Conservation (phyloP, 2,888 invertebrate species). For the Tetheella fluctuosa region DNA sequence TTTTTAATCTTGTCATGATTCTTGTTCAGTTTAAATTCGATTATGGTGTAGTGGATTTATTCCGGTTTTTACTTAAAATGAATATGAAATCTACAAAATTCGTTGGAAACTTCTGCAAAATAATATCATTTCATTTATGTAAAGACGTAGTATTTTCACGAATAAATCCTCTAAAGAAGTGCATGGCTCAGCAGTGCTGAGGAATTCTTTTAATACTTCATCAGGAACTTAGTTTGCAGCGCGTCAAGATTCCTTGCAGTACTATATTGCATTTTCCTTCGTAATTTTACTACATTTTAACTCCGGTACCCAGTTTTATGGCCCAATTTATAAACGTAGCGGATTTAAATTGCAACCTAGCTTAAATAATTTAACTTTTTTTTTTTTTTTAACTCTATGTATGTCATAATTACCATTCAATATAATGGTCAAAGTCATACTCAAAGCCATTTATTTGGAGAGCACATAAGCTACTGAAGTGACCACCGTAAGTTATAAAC, state of each 20-base stretch:
- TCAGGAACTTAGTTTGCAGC: slow-evolving; percentile 31
- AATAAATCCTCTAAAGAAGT: slow-evolving; percentile 34
- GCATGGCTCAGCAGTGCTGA: slow-evolving; percentile 32
- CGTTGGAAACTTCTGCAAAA: background rate
- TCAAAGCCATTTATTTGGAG: no score
- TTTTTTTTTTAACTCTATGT: no score
- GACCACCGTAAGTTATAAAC: no score
- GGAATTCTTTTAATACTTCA: slow-evolving; percentile 41
- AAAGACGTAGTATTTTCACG: slow-evolving; percentile 17
- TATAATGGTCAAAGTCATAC: no score
- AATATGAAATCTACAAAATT: background rate
- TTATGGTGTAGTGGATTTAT: no score
- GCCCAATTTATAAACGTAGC: background rate
- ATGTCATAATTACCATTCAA: no score
- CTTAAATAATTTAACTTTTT: no score
- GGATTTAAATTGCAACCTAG: background rate
- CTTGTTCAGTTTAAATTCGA: no score
- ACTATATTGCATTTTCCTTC: slow-evolving; percentile 9
- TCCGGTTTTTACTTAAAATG: no score
- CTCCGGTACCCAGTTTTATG: background rate
- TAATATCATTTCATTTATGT: background rate
- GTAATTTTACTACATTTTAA: slow-evolving; percentile 11
- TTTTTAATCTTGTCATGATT: no score
- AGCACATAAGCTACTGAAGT: no score
- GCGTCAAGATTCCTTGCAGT: slow-evolving; percentile 23